Evolutionary conservation across 2,888 invertebrate species (phyloP), one percentile per base, ranked within the genome.

Genomic region (Pheosia gnoma): DNA sequence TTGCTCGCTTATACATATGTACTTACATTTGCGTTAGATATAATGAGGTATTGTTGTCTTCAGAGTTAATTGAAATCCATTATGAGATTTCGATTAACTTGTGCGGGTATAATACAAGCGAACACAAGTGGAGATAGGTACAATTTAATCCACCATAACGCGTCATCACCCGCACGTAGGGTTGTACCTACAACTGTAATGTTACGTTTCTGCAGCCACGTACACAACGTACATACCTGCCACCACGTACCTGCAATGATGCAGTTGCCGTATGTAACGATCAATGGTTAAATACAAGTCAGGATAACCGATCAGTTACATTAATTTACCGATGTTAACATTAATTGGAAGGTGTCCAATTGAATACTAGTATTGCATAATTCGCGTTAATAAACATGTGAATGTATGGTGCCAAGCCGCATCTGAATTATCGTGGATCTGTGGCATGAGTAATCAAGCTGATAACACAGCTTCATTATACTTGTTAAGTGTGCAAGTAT

Each of bases 321-420:
- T 38, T 11, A 63, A 55, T 59, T 61, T 53, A 53, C 54, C 25
- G 52, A 51, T 59, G 45, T 61, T 59, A 54, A 57, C 25, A 57
- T 55, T 54, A 25, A 62, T 68, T 72, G 72, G 72, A 63, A 59
- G 36, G 4, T 39, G 60, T 68, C 72, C 72, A 72, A 70, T 58
- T 38, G 52, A 47, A 54, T 51, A 45, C 39, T 45, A 45, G 47
- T 52, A 60, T 51, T 53, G 10, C 53, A 61, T 65, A 70, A 64
- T 66, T 54, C 45, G 37, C 59, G 56, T 68, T 62, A 68, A 66
- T 59, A 60, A 65, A 59, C 39, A 60, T 68, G 59, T 56, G 13
- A 58, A 55, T 61, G 38, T 37, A 36, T 36, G 25, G 62, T 53
- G 47, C 49, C 49, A 54, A 55, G 59, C 60, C 59, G 57, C 59